Conservation (phyloP, 2,797 vertebrate genomes). For the Sebastes hubbsi region DNA sequence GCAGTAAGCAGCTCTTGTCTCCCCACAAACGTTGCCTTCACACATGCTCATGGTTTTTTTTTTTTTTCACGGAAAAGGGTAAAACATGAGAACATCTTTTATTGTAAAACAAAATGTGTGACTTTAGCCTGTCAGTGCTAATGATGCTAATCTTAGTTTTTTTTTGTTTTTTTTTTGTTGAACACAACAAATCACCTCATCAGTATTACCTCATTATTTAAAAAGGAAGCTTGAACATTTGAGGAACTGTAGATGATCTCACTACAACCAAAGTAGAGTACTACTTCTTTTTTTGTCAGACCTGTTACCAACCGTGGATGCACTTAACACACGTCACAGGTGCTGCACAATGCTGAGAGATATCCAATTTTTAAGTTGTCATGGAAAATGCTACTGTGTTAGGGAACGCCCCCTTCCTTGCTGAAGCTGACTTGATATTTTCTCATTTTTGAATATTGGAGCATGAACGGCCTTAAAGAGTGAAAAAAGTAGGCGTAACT, state of each 20-base stretch:
- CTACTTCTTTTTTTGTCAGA: conserved; percentile 33
- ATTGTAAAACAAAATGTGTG: conserved; percentile 40
- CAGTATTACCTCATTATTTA: conserved; percentile 82
- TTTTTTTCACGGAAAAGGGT: conserved; percentile 37
- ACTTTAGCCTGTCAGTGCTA: conserved; percentile 54
- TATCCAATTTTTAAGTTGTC: not conserved
- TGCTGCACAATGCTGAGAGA: conserved; percentile 23
- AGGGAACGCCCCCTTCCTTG: not conserved
- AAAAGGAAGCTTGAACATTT: conserved; percentile 64
- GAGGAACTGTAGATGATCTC: conserved; percentile 44
- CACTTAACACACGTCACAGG: conserved; percentile 50
- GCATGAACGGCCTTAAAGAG: not conserved
- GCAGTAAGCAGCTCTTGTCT: conserved; percentile 66
- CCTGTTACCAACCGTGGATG: conserved; percentile 46
- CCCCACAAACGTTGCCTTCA: conserved; percentile 30
- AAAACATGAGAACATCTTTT: conserved; percentile 45
- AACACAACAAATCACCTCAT: conserved; percentile 79
- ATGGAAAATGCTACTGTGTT: not conserved
- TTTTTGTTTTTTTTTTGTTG: conserved; percentile 44
- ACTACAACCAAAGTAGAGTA: conserved; percentile 66
- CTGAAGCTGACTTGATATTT: not conserved
- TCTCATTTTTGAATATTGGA: not conserved
- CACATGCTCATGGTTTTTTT: not conserved
- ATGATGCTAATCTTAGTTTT: conserved; percentile 49
- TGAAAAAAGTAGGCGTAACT: not conserved